These are phyloP conservation scores for Cotesia chilonis DNA, from an alignment of 1,140 invertebrate genomes.

Conservation along the genomic window DNA sequence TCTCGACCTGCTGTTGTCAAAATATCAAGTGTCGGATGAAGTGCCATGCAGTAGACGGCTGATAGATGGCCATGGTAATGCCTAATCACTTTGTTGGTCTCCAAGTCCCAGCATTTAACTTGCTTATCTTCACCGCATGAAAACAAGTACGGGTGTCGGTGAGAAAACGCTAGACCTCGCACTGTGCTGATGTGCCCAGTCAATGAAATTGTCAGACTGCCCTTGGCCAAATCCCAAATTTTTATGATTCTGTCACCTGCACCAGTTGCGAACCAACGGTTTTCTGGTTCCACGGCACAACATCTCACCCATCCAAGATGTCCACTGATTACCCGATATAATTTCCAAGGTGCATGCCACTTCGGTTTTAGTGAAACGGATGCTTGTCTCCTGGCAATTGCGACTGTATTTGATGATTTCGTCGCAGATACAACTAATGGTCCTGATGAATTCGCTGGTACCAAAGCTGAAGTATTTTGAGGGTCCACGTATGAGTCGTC, in stretches of 20 bases:
- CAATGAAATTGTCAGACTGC: slow-evolving; percentile 94
- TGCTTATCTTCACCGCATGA: slow-evolving; percentile 99
- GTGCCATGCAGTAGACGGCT: slow-evolving; percentile 91
- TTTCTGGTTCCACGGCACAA: slow-evolving; percentile 96
- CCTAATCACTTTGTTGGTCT: slow-evolving; percentile 98
- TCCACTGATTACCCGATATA: slow-evolving; percentile 95
- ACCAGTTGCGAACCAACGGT: slow-evolving; percentile 94
- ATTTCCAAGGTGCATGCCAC: slow-evolving; percentile 99
- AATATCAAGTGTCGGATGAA: slow-evolving; percentile 97
- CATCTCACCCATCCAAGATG: slow-evolving; percentile 99
- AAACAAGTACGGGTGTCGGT: slow-evolving; percentile 97
- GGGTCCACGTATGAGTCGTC: slow-evolving; percentile 52
- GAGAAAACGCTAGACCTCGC: slow-evolving; percentile 91
- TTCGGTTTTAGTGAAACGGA: slow-evolving; percentile 93
- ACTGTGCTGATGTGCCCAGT: slow-evolving; percentile 99
- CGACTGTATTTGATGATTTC: slow-evolving; percentile 83
- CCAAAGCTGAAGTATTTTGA: slow-evolving; percentile 41
- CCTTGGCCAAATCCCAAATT: slow-evolving; percentile 98
- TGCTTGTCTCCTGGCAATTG: slow-evolving; percentile 78
- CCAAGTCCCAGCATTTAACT: slow-evolving; percentile 99
- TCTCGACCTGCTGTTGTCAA: slow-evolving; percentile 94
- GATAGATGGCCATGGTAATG: slow-evolving; percentile 99
- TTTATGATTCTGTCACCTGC: slow-evolving; percentile 98
- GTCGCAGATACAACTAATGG: slow-evolving; percentile 56
- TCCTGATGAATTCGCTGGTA: background rate